Evolutionary conservation across 1,140 invertebrate genomes (phyloP).

Genomic region (Chrysopa pallens): DNA sequence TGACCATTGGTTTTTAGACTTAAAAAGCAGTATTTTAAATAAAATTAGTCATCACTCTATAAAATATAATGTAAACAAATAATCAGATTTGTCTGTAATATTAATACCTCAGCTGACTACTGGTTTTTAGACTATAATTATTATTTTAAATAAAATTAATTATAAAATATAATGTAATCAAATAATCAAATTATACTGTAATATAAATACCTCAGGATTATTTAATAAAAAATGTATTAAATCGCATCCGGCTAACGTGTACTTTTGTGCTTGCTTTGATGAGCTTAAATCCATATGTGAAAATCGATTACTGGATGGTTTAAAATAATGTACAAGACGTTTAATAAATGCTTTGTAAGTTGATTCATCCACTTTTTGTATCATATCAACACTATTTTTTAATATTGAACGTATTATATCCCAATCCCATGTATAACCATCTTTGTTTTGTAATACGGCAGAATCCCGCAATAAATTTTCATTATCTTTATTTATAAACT

Average conservation of each 20-base stretch:
- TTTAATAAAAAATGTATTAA: conserved; percentile 57
- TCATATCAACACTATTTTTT: conserved; percentile 19
- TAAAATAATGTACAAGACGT: conserved; percentile 68
- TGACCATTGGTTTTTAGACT: too few species aligned
- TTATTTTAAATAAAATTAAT: too few species aligned
- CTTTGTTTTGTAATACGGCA: conserved; percentile 50
- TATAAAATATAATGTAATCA: too few species aligned
- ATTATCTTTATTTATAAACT: conserved; percentile 29
- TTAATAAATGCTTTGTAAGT: conserved; percentile 62
- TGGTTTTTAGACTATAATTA: too few species aligned
- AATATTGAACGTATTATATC: conserved; percentile 58
- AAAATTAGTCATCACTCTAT: too few species aligned
- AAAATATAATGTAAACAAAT: too few species aligned
- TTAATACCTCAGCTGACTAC: too few species aligned
- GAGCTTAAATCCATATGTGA: conserved; percentile 44
- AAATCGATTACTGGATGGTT: conserved; percentile 73
- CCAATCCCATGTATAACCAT: conserved; percentile 69
- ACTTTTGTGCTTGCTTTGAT: conserved; percentile 31
- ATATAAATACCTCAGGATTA: conserved; percentile 27
- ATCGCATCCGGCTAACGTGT: conserved; percentile 54
- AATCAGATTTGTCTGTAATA: too few species aligned
- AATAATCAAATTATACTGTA: too few species aligned
- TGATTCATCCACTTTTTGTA: conserved; percentile 43
- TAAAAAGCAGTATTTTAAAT: too few species aligned
- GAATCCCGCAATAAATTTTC: conserved; percentile 55